phyloP scores from a whole-genome alignment of 2,113 vertebrate species.

The Sminthopsis crassicaudata region DNA sequence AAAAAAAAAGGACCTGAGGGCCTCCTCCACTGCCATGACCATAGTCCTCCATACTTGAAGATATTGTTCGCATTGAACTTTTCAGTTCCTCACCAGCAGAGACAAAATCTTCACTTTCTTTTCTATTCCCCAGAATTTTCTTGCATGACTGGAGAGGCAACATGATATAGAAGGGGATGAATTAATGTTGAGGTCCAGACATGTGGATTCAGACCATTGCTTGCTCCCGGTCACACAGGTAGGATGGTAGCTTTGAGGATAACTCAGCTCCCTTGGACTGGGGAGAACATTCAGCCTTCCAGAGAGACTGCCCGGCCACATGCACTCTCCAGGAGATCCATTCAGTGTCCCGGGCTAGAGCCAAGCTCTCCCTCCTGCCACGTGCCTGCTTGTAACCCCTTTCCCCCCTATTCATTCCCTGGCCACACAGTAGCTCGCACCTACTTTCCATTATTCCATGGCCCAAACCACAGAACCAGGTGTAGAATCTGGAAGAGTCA shows the following conservation, averaged over 20 bases:
- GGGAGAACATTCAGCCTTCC: neutral
- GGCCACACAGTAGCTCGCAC: neutral
- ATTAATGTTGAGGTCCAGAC: neutral
- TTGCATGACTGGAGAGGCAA: neutral
- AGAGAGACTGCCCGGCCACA: neutral
- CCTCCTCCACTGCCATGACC: neutral
- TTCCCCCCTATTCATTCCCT: neutral
- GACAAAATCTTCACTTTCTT: neutral
- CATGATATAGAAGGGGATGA: neutral
- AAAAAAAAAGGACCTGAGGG: neutral
- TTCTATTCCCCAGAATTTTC: neutral
- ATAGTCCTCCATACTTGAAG: neutral
- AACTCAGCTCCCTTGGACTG: neutral
- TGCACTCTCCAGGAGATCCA: neutral
- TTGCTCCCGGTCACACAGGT: neutral
- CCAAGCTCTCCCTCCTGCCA: neutral
- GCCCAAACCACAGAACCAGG: slow-evolving; percentile 12
- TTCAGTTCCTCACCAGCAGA: neutral
- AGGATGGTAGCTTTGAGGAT: neutral
- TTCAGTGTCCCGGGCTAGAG: neutral
- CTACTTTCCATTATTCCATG: neutral
- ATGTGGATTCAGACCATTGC: neutral
- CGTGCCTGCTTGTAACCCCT: neutral
- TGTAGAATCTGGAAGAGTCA: slow-evolving; percentile 32
- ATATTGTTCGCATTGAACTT: neutral